A percentile compares a stretch with the other conserved stretches of the same genome.
phyloP scores from a whole-genome alignment of 2,113 vertebrate species.

The Pteruthius melanotis region DNA sequence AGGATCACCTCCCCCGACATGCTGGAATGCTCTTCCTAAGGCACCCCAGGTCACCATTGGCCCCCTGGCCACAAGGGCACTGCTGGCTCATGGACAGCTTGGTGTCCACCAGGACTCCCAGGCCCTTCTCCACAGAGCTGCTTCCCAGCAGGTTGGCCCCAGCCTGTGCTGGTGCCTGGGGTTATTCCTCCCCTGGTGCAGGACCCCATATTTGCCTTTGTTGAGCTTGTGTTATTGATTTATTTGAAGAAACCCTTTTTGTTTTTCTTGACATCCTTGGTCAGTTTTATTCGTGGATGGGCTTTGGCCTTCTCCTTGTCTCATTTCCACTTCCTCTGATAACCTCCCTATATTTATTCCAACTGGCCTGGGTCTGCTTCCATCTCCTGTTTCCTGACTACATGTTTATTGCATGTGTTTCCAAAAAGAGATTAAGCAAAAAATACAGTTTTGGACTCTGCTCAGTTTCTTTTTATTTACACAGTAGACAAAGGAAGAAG shows the following conservation, averaged over 20 bases:
- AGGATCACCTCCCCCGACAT: background rate
- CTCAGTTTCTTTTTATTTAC: background rate
- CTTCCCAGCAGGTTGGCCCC: background rate
- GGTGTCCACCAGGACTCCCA: background rate
- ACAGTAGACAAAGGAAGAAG: background rate
- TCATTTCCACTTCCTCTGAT: background rate
- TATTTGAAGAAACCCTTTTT: background rate
- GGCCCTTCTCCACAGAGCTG: background rate
- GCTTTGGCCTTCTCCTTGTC: background rate
- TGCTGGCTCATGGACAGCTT: background rate
- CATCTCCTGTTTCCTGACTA: background rate
- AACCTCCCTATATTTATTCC: background rate
- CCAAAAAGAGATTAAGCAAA: background rate
- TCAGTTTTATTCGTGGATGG: background rate
- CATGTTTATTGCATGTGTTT: background rate
- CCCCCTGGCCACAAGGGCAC: background rate
- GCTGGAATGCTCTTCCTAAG: background rate
- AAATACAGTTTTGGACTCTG: background rate
- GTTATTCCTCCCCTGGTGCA: too few relatives aligned
- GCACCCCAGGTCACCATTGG: background rate
- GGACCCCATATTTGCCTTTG: background rate
- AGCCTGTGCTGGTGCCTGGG: background rate
- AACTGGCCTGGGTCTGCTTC: background rate
- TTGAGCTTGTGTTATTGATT: background rate
- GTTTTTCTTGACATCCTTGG: background rate